Evolutionary conservation across 53 echinoderm and acorn worm genomes (phyloP).

Genomic region (Temnopleurus reevesii): DNA sequence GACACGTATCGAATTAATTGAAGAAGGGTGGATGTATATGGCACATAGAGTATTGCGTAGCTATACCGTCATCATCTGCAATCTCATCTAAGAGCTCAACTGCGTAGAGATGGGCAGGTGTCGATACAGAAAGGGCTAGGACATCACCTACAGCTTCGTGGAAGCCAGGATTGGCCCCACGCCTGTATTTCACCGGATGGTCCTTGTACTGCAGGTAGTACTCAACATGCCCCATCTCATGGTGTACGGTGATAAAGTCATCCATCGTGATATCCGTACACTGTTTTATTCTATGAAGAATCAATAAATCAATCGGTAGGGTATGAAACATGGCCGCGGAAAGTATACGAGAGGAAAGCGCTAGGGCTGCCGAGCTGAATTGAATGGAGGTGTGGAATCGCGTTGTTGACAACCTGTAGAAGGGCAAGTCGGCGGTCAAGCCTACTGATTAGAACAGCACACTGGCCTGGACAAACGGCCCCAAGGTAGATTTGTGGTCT

Average conservation of each 20-base stretch:
- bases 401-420: no score
- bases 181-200: constrained; percentile 69
- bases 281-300: constrained; percentile 70
- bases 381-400: no score
- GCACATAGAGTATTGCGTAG: no score
- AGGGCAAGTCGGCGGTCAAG: no score
- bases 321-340: no score
- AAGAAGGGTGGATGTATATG: background rate
- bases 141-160: constrained; percentile 95
- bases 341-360: no score
- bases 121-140: constrained; percentile 80
- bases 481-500: no score
- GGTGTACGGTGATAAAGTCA: constrained; percentile 89
- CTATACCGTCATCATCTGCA: constrained; percentile 62
- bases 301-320: no score
- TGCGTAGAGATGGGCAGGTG: constrained; percentile 77
- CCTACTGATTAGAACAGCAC: no score
- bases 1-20: background rate
- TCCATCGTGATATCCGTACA: constrained; percentile 89
- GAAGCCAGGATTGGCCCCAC: constrained; percentile 88
- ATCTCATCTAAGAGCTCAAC: constrained; percentile 72
- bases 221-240: constrained; percentile 93
- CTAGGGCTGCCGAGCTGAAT: no score
- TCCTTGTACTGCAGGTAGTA: constrained; percentile 88
- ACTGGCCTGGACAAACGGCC: no score